Evolutionary conservation across 2,797 vertebrate species (phyloP), one percentile per base, ranked within the genome.

Genomic region (Discoglossus pictus): DNA sequence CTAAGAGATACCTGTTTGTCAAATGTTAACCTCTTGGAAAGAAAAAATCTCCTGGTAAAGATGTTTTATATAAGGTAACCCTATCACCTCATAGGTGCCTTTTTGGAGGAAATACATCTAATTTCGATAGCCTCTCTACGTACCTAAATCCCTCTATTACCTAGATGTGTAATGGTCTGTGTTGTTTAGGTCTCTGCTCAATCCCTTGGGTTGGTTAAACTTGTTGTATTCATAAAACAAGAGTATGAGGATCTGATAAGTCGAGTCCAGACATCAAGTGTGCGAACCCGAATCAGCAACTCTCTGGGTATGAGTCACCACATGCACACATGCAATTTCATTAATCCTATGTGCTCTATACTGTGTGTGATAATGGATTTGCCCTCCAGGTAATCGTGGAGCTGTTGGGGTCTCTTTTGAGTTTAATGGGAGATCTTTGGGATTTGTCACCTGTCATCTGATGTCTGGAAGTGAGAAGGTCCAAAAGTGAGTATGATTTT

Each of bases 381-480:
- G n/a, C n/a, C n/a, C 39, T 81, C 54, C 71, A 93, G 92, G 91
- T 60, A 90, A 90, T 77, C 92, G 92, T 58, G 92, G 92, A 13
- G 92, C 91, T 2, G 88, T 93, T 15, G 91, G 92, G 0, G 73
- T 91, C 44, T 93, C 92, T 6, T 83, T 93, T 71, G 78, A 85
- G 40, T 90, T 92, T 53, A 88, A 75, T 15, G 85, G 85, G 12
- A 91, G 88, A 6, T 90, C 91, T 2, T 86, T 93, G 77, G 91
- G 91, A 7, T 92, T 93, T 75, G 87, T 93, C 4, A 93, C 91
- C 79, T 93, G 91, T 60, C 91, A 92, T 69, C 79, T 93, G 76
- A 89, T 89, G 15, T 93, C 92, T 51, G 91, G 91, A 69, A 89
- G 83, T 56, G 91, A 93, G 52, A 93, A 92, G 79, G 83, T 69